Base-by-base conservation (phyloP, 2,113 vertebrate genomes). In the Gasterosteus aculeatus region DNA sequence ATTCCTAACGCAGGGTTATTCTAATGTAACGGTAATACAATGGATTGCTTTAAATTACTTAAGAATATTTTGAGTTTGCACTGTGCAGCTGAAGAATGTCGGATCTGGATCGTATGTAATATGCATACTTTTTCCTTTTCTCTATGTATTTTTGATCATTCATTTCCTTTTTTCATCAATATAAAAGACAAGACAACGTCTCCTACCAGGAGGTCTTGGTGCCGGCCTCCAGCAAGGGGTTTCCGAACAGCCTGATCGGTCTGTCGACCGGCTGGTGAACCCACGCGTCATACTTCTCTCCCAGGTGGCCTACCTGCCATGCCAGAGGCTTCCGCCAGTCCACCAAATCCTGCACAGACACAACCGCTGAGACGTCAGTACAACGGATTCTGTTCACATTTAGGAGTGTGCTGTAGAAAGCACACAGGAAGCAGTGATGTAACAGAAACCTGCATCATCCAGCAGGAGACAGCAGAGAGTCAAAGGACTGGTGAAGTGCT, bases 221-320 rank as follows among this genome's bases (percentile, higher is more conserved):
- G 86, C 95, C 86, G 69, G 93, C 91, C 89, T 99, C 98, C 0
- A 99, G 5, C 49, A 99, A 56, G 62, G 97, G 92, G 0, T 96
- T 98, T 41, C 96, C 93, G 87, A 99, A 99, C 75, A 99, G 95
- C 77, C 97, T 94, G 87, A 99, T 98, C 5, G 97, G 97, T 56
- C 96, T 92, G 84, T 96, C 94, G 47, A 99, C 97, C 0, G 98
- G 98, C 83, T 99, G 97, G 83, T 98, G 97, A 53, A 99, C 97
- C 98, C 98, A 99, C 0, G 97, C 95, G 0, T 98, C 95, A 0
- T 99, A 99, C 69, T 97, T 97, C 89, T 99, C 98, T 22, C 96
- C 93, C 10, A 99, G 86, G 88, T 96, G 84, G 58, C 97, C 97
- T 46, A 99, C 98, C 88, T 99, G 97, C 97, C 97, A 99, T 3